Evolutionary conservation across 2,888 invertebrate species (phyloP).

Genomic region (Chironomus riparius): DNA sequence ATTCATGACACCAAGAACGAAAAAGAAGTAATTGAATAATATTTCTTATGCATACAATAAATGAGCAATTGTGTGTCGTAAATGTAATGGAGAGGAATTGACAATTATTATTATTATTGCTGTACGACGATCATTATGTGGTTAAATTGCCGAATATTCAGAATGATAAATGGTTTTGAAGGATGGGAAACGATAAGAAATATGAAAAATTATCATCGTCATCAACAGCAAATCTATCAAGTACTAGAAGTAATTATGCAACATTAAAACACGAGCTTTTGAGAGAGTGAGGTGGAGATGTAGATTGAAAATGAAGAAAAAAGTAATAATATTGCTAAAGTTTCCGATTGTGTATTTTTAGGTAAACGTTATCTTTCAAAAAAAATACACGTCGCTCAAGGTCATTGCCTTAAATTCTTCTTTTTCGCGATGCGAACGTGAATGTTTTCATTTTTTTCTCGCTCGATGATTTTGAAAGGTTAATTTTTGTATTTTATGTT

Average conservation of each 20-base stretch:
- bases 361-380: too few species aligned
- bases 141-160: background rate
- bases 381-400: background rate
- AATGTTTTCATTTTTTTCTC: background rate
- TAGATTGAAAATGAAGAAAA: too few species aligned
- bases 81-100: background rate
- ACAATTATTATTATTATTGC: background rate
- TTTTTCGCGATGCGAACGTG: background rate
- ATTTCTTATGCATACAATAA: background rate
- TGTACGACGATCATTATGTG: background rate
- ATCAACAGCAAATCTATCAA: background rate
- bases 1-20: background rate
- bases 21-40: background rate
- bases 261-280: background rate
- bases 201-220: too few species aligned
- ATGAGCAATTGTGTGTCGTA: background rate
- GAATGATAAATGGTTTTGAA: background rate
- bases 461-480: too few species aligned
- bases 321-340: too few species aligned
- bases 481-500: too few species aligned
- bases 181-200: background rate
- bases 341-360: too few species aligned
- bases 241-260: background rate
- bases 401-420: slow-evolving; percentile 2
- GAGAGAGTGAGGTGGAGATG: too few species aligned